Base-by-base conservation (phyloP, 2,888 invertebrate species). In the Drosophila rubida region DNA sequence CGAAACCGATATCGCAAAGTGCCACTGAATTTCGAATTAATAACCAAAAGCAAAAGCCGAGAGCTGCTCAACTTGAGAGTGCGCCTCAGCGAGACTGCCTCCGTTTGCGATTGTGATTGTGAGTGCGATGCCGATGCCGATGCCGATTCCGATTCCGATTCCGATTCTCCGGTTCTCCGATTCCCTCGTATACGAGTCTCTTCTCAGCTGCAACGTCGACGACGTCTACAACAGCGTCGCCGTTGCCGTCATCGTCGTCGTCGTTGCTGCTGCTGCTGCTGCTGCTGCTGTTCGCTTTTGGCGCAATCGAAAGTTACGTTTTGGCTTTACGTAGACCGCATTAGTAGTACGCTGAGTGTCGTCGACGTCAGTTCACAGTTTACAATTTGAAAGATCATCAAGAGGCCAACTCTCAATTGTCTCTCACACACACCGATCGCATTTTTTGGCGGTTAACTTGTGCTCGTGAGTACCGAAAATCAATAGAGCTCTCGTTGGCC, bases 241-340 rank as follows among this genome's bases (percentile, higher is more conserved):
- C 5, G 27, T 23, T 23, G 51, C 11, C 37, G 14, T 7, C 35
- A 54, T 11, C 46, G 7, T 19, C 13, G 25, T 11, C 27, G 19
- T 4, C 57, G 54, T 11, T 51, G 51, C 37, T 61, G 51, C 27
- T 54, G 45, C n/a, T n/a, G 54, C 9, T 51, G 51, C 37, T 61
- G 54, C 9, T 51, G 51, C 37, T 61, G 51, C 27, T 54, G 45
- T 22, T 66, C 53, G 77, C 65, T 83, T 83, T 86, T 74, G 84
- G 79, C 87, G 87, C 81, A 84, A 84, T 84, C 87, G 83, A 83
- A 84, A 87, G 84, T 87, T 78, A 82, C 86, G 86, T 82, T 80
- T 82, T 54, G 80, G 78, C 80, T 75, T 82, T 80, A 82, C 86
- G 78, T 80, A 73, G 66, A 35, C 75, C 75, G 83, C 86, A 80